phyloP scores from a whole-genome alignment of 92 coral and sea anemone genomes.

The Paragorgia papillata region DNA sequence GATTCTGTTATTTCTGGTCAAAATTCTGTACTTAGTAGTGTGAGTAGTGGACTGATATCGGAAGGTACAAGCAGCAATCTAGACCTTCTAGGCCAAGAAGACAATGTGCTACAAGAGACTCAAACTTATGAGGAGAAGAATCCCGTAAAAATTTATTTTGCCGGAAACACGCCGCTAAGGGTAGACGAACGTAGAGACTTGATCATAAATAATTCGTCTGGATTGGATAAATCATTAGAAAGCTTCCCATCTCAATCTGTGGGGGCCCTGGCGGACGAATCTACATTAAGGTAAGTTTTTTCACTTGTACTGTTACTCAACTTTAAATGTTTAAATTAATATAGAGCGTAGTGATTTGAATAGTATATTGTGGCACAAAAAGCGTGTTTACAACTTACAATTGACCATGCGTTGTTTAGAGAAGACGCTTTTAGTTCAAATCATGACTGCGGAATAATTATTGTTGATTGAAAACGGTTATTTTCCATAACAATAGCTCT shows the following conservation, averaged over 20 bases:
- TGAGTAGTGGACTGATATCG: not conserved
- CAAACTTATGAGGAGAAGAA: slow-evolving; percentile 11
- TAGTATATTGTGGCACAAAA: no score
- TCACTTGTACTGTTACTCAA: no score
- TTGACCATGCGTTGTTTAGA: not conserved
- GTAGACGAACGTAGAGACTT: slow-evolving; percentile 29
- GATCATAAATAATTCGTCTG: slow-evolving; percentile 47
- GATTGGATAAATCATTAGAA: slow-evolving; percentile 9
- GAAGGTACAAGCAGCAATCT: slow-evolving; percentile 1
- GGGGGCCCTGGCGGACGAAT: slow-evolving; percentile 16
- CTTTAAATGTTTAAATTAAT: no score
- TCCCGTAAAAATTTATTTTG: not conserved
- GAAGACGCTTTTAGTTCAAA: slow-evolving; percentile 6
- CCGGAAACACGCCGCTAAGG: slow-evolving; percentile 27
- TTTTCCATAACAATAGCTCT: slow-evolving; percentile 42
- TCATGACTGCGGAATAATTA: slow-evolving; percentile 12
- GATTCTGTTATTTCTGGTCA: slow-evolving; percentile 20
- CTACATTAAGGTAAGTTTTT: slow-evolving; percentile 13
- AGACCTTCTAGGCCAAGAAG: slow-evolving; percentile 2
- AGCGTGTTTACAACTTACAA: not conserved
- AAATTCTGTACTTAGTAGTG: slow-evolving; percentile 4
- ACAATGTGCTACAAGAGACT: not conserved
- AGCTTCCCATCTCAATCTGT: not conserved
- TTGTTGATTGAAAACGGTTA: slow-evolving; percentile 26
- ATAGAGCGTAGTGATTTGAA: no score